phyloP scores from a whole-genome alignment of 2,797 vertebrate species.

The Apogon hyalosoma region DNA sequence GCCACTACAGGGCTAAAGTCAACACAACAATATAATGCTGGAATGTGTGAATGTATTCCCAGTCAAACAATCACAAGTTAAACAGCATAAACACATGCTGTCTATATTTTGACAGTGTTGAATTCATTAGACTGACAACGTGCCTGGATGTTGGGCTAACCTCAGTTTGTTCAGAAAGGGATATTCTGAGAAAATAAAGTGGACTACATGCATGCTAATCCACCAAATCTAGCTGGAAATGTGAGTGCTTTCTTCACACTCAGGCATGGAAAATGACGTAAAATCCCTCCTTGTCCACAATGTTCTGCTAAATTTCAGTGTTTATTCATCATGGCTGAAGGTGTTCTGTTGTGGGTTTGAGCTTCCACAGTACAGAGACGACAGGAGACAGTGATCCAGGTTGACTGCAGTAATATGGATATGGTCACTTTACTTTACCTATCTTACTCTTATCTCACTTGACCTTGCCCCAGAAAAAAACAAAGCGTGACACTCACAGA shows the following conservation, averaged over 20 bases:
- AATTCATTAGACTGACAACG: slow-evolving; percentile 19
- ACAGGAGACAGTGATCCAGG: slow-evolving; percentile 6
- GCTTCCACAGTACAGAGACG: slow-evolving; percentile 44
- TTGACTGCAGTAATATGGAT: slow-evolving; percentile 21
- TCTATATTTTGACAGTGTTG: slow-evolving; percentile 36
- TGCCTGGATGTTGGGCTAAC: slow-evolving; percentile 18
- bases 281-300: slow-evolving; percentile 37
- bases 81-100: slow-evolving; percentile 17
- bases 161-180: slow-evolving; percentile 19
- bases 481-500: no score
- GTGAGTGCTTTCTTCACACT: slow-evolving; percentile 43
- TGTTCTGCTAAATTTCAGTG: slow-evolving; percentile 63
- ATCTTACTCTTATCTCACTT: slow-evolving; percentile 10
- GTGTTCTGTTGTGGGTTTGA: slow-evolving; percentile 43
- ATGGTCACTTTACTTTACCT: slow-evolving; percentile 12
- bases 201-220: slow-evolving; percentile 21
- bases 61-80: slow-evolving; percentile 13
- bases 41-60: slow-evolving; percentile 16
- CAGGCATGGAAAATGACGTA: slow-evolving; percentile 37
- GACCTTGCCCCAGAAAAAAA: background rate
- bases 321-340: slow-evolving; percentile 50
- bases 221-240: slow-evolving; percentile 51
- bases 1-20: slow-evolving; percentile 2
- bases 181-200: slow-evolving; percentile 48
- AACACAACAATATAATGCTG: background rate